Evolutionary conservation across 2,888 invertebrate species (phyloP).

Genomic region (Coecobrya sp.): DNA sequence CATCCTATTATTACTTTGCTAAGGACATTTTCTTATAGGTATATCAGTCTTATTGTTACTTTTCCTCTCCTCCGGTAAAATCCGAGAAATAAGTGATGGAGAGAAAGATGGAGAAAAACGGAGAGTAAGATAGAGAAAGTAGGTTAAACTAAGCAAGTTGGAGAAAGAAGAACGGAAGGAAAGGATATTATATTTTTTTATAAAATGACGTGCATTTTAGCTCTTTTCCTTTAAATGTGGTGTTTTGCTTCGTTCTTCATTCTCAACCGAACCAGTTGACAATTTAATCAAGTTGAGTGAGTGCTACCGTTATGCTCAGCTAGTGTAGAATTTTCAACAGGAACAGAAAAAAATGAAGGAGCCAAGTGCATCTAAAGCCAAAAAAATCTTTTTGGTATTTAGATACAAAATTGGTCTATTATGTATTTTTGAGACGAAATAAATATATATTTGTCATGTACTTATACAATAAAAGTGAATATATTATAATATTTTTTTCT

Average conservation of each 20-base stretch:
- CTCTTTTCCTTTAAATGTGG: no score
- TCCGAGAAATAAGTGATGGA: not conserved
- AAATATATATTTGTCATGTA: no score
- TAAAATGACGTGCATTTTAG: not conserved
- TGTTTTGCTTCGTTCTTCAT: not conserved
- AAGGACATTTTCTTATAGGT: not conserved
- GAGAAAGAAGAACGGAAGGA: conserved; percentile 25
- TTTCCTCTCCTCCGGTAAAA: conserved; percentile 9
- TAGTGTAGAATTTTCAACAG: not conserved
- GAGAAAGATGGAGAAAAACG: not conserved
- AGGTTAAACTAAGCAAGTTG: conserved; percentile 26
- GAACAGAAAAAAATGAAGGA: not conserved
- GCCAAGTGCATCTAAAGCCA: no score
- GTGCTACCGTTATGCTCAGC: not conserved
- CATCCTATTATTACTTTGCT: conserved; percentile 20
- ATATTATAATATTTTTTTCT: no score
- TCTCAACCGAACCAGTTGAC: not conserved
- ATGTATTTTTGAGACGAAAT: no score
- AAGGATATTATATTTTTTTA: not conserved
- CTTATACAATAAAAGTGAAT: no score
- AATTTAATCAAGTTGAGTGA: conserved; percentile 54
- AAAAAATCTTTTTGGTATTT: no score
- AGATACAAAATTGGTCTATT: no score
- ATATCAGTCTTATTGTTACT: conserved; percentile 34
- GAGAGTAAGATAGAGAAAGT: conserved; percentile 10